Percentiles rank a stretch among this genome's conserved stretches.
phyloP scores from a whole-genome alignment of 2,113 vertebrate genomes.

The Melozone crissalis region DNA sequence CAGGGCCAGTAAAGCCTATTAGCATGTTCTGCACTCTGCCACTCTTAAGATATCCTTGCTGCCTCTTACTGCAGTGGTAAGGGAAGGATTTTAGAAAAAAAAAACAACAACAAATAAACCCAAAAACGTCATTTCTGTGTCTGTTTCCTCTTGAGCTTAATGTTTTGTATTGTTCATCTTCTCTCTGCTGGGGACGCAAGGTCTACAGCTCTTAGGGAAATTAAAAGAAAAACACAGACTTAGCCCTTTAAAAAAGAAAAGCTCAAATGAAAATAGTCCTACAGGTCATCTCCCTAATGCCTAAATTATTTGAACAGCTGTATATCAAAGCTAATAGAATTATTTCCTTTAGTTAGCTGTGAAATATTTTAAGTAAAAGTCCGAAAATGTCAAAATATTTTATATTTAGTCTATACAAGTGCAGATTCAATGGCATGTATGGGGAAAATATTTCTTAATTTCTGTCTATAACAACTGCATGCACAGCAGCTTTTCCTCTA shows the following conservation, averaged over 20 bases:
- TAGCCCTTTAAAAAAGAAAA: constrained; percentile 48
- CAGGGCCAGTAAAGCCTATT: background rate
- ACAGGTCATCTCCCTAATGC: constrained; percentile 31
- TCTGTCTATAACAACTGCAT: background rate
- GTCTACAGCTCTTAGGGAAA: background rate
- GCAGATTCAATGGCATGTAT: background rate
- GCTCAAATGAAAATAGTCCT: constrained; percentile 31
- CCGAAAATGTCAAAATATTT: constrained; percentile 52
- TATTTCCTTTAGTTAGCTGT: constrained; percentile 5
- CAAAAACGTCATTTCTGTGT: background rate
- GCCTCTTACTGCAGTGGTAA: background rate
- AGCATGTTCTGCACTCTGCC: background rate
- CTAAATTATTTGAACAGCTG: constrained; percentile 68
- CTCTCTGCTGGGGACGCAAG: background rate
- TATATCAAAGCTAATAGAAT: constrained; percentile 10
- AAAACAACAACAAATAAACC: rapidly evolving
- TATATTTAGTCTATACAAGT: background rate
- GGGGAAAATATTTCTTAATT: background rate
- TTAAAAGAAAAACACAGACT: constrained; percentile 39
- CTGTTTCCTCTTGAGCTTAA: background rate
- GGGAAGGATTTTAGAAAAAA: background rate
- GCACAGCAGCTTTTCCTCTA: background rate
- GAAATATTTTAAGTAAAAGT: constrained; percentile 29
- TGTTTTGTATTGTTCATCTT: background rate
- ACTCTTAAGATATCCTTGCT: background rate